Percentiles rank a stretch among this genome's conserved stretches.
Conservation (phyloP, 2,888 invertebrate species). For the Leucophora obtusa region DNA sequence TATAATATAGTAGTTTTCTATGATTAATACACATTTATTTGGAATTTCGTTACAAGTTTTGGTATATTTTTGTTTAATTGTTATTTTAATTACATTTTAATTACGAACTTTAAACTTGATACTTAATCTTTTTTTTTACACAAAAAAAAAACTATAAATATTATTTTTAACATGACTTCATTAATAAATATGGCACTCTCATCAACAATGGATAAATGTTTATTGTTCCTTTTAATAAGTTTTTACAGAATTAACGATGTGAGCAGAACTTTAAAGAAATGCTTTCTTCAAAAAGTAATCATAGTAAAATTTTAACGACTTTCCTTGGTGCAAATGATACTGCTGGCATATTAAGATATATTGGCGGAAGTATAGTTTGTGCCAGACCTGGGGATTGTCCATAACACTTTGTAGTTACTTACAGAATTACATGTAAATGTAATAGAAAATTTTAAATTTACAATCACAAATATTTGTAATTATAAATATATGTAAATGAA, state of each 20-base stretch:
- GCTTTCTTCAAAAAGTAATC: too few species aligned
- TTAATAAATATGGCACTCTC: constrained; percentile 59
- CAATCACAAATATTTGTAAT: too few species aligned
- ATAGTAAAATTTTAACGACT: too few species aligned
- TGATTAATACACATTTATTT: background rate
- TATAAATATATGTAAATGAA: too few species aligned
- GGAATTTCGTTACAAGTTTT: background rate
- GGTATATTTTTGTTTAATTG: background rate
- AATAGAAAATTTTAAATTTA: too few species aligned
- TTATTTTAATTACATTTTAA: background rate
- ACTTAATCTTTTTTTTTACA: constrained; percentile 3
- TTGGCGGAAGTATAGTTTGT: too few species aligned
- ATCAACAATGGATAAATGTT: constrained; percentile 46
- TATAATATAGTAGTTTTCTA: background rate
- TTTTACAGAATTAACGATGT: background rate
- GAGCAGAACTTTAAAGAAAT: background rate
- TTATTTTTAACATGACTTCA: constrained; percentile 51
- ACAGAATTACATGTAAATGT: too few species aligned
- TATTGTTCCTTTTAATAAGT: background rate
- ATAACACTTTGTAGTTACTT: too few species aligned
- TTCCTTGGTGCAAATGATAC: too few species aligned
- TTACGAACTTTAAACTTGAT: background rate
- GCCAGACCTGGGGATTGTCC: too few species aligned
- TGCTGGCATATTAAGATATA: too few species aligned
- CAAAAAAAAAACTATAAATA: background rate